Percentiles rank a stretch among this genome's conserved stretches.
Evolutionary conservation across 2,888 invertebrate species (phyloP).

Genomic region (Allacma fusca): DNA sequence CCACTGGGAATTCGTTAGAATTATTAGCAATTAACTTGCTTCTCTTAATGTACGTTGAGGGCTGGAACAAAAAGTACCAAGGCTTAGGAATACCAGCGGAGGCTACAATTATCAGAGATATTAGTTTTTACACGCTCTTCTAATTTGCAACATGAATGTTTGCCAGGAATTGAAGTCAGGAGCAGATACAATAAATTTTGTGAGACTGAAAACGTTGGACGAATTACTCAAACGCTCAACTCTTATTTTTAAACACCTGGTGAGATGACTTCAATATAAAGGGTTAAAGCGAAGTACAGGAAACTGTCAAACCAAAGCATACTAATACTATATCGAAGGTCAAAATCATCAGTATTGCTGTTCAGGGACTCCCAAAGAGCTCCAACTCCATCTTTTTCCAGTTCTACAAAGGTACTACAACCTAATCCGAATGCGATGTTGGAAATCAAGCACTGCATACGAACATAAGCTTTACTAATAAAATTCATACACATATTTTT

Average conservation of each 20-base stretch:
- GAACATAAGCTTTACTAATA: neutral
- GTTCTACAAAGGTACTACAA: constrained; percentile 75
- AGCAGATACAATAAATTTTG: too few species aligned
- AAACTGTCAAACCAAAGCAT: constrained; percentile 74
- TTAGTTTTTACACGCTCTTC: too few species aligned
- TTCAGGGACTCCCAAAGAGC: neutral
- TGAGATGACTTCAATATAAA: constrained; percentile 68
- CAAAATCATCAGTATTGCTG: neutral
- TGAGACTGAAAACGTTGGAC: neutral
- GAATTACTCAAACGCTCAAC: neutral
- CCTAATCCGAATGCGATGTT: constrained; percentile 85
- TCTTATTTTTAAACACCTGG: neutral
- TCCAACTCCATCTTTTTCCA: constrained; percentile 70
- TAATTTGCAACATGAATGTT: too few species aligned
- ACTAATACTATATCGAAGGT: constrained; percentile 55
- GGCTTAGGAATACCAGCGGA: constrained; percentile 68
- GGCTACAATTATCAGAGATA: constrained; percentile 62
- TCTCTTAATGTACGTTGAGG: too few species aligned
- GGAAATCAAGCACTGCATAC: neutral
- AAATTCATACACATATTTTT: neutral
- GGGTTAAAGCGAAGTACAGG: constrained; percentile 68
- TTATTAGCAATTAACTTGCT: too few species aligned
- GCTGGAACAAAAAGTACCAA: constrained; percentile 67
- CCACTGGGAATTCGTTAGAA: too few species aligned
- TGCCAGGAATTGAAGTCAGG: neutral